Evolutionary conservation across 2,797 vertebrate genomes (phyloP).

Genomic region (Craterocephalus amniculus): DNA sequence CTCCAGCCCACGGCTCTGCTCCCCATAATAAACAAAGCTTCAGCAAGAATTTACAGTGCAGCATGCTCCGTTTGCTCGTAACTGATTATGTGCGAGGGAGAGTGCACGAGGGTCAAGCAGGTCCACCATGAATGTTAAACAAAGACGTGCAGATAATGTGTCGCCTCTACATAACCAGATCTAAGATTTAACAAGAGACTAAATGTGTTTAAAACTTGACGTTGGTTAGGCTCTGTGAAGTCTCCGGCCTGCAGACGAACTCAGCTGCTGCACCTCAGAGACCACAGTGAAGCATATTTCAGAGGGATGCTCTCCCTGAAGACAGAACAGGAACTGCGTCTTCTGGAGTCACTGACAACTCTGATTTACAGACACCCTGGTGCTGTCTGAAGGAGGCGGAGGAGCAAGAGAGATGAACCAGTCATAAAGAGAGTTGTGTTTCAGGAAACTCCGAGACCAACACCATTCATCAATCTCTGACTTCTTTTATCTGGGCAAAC

Average conservation of each 20-base stretch:
- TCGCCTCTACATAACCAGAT: slow-evolving; percentile 11
- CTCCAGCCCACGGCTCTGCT: slow-evolving; percentile 24
- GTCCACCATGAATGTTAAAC: slow-evolving; percentile 23
- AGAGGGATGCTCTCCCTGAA: slow-evolving; percentile 43
- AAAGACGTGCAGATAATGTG: slow-evolving; percentile 26
- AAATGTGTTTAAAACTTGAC: slow-evolving; percentile 21
- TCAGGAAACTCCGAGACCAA: slow-evolving; percentile 43
- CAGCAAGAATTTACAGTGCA: slow-evolving; percentile 31
- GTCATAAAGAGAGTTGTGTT: slow-evolving; percentile 69
- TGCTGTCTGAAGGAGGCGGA: slow-evolving; percentile 56
- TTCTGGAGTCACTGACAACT: slow-evolving; percentile 51
- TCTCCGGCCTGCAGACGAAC: slow-evolving; percentile 33
- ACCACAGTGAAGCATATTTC: slow-evolving; percentile 40
- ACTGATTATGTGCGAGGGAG: slow-evolving; percentile 9
- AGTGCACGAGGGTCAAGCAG: slow-evolving; percentile 10
- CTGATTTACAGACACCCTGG: slow-evolving; percentile 65
- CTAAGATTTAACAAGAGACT: slow-evolving; percentile 15
- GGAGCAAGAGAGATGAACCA: slow-evolving; percentile 53
- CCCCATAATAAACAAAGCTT: slow-evolving; percentile 66
- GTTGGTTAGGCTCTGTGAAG: slow-evolving; percentile 32
- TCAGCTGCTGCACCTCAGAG: slow-evolving; percentile 23
- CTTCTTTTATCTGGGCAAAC: slow-evolving; percentile 57
- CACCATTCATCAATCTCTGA: slow-evolving; percentile 59
- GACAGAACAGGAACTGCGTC: slow-evolving; percentile 39
- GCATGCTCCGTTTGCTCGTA: slow-evolving; percentile 18